These are phyloP conservation scores for Nasalis larvatus DNA, from an alignment of 2,113 vertebrate genomes.

Conservation along the genomic window DNA sequence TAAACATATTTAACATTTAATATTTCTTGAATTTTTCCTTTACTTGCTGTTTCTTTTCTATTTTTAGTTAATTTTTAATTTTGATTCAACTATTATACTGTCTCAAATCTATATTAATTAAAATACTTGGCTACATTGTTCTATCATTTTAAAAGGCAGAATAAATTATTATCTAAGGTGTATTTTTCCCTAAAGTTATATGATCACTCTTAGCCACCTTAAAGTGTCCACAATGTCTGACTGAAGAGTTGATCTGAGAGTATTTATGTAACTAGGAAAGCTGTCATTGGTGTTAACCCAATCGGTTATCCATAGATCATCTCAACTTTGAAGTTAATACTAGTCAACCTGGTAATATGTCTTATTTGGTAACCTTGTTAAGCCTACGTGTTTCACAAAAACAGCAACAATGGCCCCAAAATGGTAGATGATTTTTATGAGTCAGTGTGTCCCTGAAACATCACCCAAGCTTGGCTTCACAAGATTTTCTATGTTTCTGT, in stretches of 20 bases:
- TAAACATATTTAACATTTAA: neutral
- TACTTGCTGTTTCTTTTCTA: neutral
- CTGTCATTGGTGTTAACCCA: neutral
- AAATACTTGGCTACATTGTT: neutral
- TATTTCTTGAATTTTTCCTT: neutral
- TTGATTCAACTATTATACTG: neutral
- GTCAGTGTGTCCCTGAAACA: neutral
- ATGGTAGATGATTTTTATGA: neutral
- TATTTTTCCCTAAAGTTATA: neutral
- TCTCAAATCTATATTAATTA: neutral
- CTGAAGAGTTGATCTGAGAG: neutral
- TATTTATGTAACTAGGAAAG: neutral
- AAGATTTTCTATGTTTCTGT: rapidly evolving
- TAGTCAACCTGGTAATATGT: neutral
- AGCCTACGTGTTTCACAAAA: neutral
- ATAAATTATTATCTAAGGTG: neutral
- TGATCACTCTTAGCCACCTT: neutral
- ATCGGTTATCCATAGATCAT: neutral
- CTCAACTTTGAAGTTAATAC: neutral
- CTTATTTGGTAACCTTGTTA: neutral
- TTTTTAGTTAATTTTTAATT: neutral
- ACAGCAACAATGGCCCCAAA: neutral
- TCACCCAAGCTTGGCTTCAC: neutral
- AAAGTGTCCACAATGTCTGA: neutral
- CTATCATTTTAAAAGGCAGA: neutral